phyloP scores from a whole-genome alignment of 2,113 vertebrate species.

The Sinocyclocheilus anshuiensis region DNA sequence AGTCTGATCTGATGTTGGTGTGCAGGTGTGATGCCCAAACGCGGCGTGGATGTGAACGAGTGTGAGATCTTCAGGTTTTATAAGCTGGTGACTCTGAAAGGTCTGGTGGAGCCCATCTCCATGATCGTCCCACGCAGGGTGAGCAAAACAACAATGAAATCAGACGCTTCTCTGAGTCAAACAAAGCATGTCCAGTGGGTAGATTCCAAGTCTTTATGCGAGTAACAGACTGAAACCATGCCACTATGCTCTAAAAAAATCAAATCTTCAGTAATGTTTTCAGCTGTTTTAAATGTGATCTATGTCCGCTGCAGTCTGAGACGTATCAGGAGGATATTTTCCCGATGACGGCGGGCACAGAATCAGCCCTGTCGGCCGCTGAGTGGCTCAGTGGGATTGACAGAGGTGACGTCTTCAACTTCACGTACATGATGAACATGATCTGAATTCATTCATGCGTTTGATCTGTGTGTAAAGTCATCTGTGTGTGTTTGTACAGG shows the following conservation, averaged over 20 bases:
- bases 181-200: background rate
- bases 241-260: background rate
- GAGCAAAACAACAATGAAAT: background rate
- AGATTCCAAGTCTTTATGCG: background rate
- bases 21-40: slow-evolving; percentile 86
- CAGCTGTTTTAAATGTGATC: background rate
- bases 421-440: background rate
- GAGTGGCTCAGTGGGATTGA: slow-evolving; percentile 86
- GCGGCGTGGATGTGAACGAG: slow-evolving; percentile 81
- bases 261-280: background rate
- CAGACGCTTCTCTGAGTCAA: background rate
- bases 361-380: slow-evolving; percentile 79
- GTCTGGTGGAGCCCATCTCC: slow-evolving; percentile 85
- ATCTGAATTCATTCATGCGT: background rate
- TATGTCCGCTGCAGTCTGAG: slow-evolving; percentile 75
- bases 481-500: slow-evolving; percentile 65
- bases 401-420: slow-evolving; percentile 70
- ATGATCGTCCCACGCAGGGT: slow-evolving; percentile 88
- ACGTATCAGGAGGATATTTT: slow-evolving; percentile 88
- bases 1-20: background rate
- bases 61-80: slow-evolving; percentile 88
- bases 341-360: slow-evolving; percentile 83
- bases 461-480: background rate
- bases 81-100: slow-evolving; percentile 85
- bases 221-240: background rate